phyloP scores from a whole-genome alignment of 2,797 vertebrate species.

The Gymnoscopelus braueri region DNA sequence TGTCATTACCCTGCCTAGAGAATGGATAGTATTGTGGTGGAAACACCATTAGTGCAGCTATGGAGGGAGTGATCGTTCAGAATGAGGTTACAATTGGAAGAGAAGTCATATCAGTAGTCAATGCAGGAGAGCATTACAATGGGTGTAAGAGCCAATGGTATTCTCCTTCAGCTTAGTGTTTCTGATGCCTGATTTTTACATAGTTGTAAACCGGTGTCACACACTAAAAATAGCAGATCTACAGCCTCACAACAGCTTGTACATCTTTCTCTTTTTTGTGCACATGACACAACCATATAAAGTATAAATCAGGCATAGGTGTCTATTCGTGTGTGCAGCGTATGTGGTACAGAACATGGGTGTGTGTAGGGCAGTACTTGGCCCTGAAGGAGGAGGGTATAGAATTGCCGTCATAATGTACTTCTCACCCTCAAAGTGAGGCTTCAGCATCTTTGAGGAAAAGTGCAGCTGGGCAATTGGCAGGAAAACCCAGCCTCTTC shows the following conservation, averaged over 20 bases:
- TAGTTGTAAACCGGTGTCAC: no score
- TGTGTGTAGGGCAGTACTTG: not conserved
- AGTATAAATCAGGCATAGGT: no score
- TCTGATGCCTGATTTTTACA: not conserved
- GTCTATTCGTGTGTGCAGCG: not conserved
- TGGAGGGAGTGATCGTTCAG: no score
- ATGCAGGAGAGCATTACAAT: not conserved
- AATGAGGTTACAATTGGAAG: not conserved
- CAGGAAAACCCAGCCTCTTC: conserved; percentile 43
- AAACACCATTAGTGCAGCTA: no score
- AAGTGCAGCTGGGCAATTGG: conserved; percentile 61
- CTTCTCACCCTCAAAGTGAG: conserved; percentile 41
- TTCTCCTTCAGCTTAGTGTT: conserved; percentile 8
- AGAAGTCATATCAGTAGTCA: not conserved
- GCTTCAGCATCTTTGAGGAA: conserved; percentile 63
- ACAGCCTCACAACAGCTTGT: no score
- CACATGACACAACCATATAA: no score
- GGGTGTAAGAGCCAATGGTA: not conserved
- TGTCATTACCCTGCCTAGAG: not conserved
- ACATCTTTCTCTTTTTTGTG: no score
- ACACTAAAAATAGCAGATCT: no score
- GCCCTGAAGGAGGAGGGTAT: conserved; percentile 23
- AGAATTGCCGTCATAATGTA: conserved; percentile 56
- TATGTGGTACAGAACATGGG: not conserved
- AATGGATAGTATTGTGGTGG: no score